These are phyloP conservation scores for Pseudoips prasinana DNA, from an alignment of 2,888 invertebrate species.

Conservation along the genomic window DNA sequence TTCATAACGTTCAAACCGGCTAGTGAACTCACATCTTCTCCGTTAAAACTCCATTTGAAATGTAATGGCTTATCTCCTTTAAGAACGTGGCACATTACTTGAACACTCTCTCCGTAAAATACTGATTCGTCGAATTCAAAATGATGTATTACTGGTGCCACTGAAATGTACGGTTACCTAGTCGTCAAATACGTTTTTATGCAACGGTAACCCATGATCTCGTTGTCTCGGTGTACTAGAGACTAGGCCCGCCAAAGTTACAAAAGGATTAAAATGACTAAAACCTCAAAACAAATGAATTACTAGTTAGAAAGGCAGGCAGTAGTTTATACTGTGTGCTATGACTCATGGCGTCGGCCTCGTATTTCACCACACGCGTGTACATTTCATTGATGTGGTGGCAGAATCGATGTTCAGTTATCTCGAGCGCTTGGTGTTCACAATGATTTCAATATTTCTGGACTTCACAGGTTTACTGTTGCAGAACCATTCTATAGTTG, in stretches of 20 bases:
- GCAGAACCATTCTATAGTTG: slow-evolving; percentile 86
- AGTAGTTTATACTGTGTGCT: slow-evolving; percentile 76
- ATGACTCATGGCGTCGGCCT: slow-evolving; percentile 83
- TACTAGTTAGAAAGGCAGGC: slow-evolving; percentile 35
- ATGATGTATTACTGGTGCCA: slow-evolving; percentile 82
- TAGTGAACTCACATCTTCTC: slow-evolving; percentile 79
- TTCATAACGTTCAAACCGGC: slow-evolving; percentile 84
- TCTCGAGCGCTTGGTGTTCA: slow-evolving; percentile 73
- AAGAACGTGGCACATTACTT: slow-evolving; percentile 82
- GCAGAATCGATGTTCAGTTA: slow-evolving; percentile 82
- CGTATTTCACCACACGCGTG: slow-evolving; percentile 84
- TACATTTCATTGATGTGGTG: slow-evolving; percentile 83
- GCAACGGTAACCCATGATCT: slow-evolving; percentile 3
- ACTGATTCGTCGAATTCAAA: slow-evolving; percentile 82
- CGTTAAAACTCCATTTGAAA: slow-evolving; percentile 89
- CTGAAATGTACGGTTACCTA: slow-evolving; percentile 61
- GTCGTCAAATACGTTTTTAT: slow-evolving; percentile 10
- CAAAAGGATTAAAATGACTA: slow-evolving; percentile 41
- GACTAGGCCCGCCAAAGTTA: slow-evolving; percentile 74
- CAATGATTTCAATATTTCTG: slow-evolving; percentile 59
- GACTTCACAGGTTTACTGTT: slow-evolving; percentile 78
- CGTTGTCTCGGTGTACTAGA: slow-evolving; percentile 6
- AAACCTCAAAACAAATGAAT: slow-evolving; percentile 43
- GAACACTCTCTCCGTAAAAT: slow-evolving; percentile 82
- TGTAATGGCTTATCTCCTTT: slow-evolving; percentile 88